Evolutionary conservation across 1,140 invertebrate genomes (phyloP).

Genomic region (Coptotermes formosanus): DNA sequence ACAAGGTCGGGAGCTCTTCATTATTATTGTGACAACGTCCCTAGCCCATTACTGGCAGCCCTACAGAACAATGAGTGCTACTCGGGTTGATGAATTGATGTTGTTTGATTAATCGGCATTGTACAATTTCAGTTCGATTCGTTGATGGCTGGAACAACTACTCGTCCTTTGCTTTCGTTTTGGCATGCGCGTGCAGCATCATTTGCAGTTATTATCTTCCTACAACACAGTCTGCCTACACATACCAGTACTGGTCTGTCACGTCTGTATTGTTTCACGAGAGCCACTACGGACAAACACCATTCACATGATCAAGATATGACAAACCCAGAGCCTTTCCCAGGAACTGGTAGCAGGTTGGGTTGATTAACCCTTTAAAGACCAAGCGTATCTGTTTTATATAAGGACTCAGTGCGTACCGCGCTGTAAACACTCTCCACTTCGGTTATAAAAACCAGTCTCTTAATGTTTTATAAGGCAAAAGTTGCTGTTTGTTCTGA

Average conservation of each 20-base stretch:
- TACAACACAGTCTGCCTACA: not conserved
- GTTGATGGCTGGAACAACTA: not conserved
- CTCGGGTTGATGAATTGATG: not conserved
- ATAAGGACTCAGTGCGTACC: too few relatives aligned
- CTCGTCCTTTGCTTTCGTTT: not conserved
- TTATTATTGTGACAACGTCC: slow-evolving; percentile 19
- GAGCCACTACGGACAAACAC: not conserved
- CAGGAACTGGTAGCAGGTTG: too few relatives aligned
- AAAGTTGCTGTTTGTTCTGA: too few relatives aligned
- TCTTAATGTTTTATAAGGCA: too few relatives aligned
- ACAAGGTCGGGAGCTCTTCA: not conserved
- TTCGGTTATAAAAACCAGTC: too few relatives aligned
- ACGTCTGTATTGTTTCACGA: not conserved
- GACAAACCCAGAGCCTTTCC: too few relatives aligned
- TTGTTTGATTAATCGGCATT: slow-evolving; percentile 2
- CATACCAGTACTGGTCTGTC: not conserved
- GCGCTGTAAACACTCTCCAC: too few relatives aligned
- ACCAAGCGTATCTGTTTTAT: too few relatives aligned
- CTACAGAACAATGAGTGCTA: not conserved
- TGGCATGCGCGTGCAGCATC: not conserved
- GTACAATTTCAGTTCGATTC: slow-evolving; percentile 1
- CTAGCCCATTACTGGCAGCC: not conserved
- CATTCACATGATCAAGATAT: too few relatives aligned
- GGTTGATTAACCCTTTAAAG: too few relatives aligned
- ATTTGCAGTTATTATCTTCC: not conserved